Evolutionary conservation across 2,797 vertebrate genomes (phyloP).

Genomic region (Euthynnus affinis): DNA sequence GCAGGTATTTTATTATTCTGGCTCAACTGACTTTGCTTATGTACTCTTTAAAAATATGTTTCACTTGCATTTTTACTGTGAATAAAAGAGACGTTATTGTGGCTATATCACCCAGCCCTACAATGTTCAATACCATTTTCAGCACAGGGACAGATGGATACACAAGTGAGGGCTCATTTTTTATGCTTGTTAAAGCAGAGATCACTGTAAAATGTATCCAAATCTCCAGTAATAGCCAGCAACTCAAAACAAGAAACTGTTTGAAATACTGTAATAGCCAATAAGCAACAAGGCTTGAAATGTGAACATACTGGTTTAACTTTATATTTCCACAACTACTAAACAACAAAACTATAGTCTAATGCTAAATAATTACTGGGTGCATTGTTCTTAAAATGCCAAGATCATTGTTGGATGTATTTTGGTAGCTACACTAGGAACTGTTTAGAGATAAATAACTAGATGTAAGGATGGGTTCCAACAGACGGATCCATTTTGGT

Average conservation of each 20-base stretch:
- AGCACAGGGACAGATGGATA: neutral
- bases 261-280: neutral
- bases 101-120: too few species aligned
- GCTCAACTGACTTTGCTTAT: neutral
- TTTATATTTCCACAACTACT: conserved; percentile 5
- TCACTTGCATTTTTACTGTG: too few species aligned
- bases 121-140: neutral
- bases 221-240: neutral
- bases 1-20: neutral
- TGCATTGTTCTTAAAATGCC: neutral
- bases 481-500: neutral
- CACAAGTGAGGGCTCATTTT: too few species aligned
- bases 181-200: neutral
- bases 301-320: neutral
- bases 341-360: neutral
- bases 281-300: neutral
- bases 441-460: neutral
- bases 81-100: too few species aligned
- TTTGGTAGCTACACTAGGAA: neutral
- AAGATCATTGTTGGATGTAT: neutral
- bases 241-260: neutral
- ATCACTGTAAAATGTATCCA: neutral
- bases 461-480: neutral
- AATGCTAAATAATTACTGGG: conserved; percentile 4
- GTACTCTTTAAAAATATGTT: neutral